Evolutionary conservation across 2,113 vertebrate species (phyloP).

Genomic region (Lucifuga dentata): DNA sequence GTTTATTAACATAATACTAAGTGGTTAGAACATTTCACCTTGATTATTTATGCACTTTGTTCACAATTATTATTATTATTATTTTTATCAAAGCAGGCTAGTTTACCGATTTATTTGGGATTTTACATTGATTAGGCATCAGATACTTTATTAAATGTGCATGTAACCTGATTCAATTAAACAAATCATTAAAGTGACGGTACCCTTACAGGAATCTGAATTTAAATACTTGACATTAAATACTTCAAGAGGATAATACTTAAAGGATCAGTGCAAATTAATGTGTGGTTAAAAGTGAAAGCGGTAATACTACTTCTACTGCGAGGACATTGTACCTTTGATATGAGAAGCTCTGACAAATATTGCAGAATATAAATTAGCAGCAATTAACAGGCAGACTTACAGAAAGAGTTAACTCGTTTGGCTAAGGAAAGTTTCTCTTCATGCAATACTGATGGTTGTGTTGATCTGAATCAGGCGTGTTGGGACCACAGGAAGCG

Average conservation of each 20-base stretch:
- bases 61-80: no score
- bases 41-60: conserved; percentile 6
- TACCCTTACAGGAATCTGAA: neutral
- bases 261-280: neutral
- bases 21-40: conserved; percentile 31
- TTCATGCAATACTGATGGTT: neutral
- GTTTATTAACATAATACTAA: conserved; percentile 64
- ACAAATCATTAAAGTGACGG: neutral
- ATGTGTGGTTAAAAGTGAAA: neutral
- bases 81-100: neutral
- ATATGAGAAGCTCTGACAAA: conserved; percentile 1
- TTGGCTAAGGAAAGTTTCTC: conserved; percentile 1
- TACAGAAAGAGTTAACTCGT: conserved; percentile 3
- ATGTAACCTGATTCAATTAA: conserved; percentile 8
- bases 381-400: conserved; percentile 26
- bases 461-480: conserved; percentile 75
- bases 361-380: conserved; percentile 47
- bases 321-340: neutral
- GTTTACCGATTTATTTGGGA: neutral
- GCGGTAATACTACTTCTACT: conserved; percentile 37
- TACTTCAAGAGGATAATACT: conserved; percentile 2
- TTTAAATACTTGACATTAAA: conserved; percentile 4
- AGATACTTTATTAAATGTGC: conserved; percentile 5
- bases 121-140: no score
- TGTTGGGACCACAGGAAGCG: conserved; percentile 98